Conservation (phyloP, 2,888 invertebrate species). For the Temnothorax unifasciatus region DNA sequence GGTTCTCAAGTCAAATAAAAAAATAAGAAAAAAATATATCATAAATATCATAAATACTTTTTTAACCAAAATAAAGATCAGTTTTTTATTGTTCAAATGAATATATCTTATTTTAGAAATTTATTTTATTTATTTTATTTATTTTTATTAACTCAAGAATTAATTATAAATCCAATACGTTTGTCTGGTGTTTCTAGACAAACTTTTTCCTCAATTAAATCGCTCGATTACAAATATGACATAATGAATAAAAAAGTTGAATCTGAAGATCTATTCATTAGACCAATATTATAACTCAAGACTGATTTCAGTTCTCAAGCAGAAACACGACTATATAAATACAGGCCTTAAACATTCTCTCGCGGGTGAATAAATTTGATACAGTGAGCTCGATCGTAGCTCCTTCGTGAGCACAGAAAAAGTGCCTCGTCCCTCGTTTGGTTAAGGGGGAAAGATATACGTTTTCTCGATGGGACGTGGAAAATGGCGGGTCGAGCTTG, state of each 20-base stretch:
- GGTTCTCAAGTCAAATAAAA: no score
- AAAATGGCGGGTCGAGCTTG: conserved; percentile 65
- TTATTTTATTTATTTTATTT: no score
- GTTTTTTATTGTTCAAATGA: no score
- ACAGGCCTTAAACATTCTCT: neutral
- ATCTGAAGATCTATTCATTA: neutral
- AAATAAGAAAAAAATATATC: no score
- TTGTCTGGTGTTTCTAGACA: neutral
- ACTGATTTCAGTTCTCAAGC: neutral
- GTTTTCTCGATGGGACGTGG: conserved; percentile 48
- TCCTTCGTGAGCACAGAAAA: conserved; percentile 23
- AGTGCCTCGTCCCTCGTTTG: conserved; percentile 16
- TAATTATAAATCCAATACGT: neutral
- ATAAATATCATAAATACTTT: no score
- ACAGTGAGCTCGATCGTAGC: neutral
- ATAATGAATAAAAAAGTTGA: neutral
- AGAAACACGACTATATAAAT: conserved; percentile 4
- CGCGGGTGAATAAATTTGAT: conserved; percentile 11
- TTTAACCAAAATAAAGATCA: no score
- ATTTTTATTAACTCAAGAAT: no score
- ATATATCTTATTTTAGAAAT: no score
- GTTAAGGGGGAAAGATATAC: conserved; percentile 38
- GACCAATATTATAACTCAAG: neutral
- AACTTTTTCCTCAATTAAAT: neutral
- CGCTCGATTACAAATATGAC: neutral